Percentiles rank a stretch among this genome's conserved stretches.
phyloP scores from a whole-genome alignment of 1,140 invertebrate species.

The Zophobas morio region DNA sequence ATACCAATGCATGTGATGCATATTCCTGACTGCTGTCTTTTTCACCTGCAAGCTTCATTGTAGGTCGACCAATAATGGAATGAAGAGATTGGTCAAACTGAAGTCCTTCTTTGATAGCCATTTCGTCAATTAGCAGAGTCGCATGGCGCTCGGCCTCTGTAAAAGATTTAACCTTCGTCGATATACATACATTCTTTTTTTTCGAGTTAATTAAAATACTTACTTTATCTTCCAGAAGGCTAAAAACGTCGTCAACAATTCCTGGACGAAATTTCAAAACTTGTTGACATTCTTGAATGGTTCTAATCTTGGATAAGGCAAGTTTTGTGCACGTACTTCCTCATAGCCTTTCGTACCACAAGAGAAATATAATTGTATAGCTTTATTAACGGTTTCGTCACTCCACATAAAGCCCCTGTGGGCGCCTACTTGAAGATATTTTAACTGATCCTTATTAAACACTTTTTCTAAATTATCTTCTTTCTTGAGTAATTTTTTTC shows the following conservation, averaged over 20 bases:
- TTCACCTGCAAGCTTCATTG: conserved; percentile 6
- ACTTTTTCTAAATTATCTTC: background rate
- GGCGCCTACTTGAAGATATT: background rate
- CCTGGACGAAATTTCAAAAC: conserved; percentile 9
- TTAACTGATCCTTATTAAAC: conserved; percentile 7
- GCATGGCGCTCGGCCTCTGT: conserved; percentile 38
- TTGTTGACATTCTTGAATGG: background rate
- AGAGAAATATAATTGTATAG: background rate
- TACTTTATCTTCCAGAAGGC: conserved; percentile 1
- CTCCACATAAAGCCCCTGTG: background rate
- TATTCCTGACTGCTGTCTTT: background rate
- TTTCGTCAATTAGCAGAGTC: conserved; percentile 43
- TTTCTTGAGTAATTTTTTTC: conserved; percentile 2
- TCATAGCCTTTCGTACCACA: conserved; percentile 8
- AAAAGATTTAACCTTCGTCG: conserved; percentile 1
- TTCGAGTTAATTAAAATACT: background rate
- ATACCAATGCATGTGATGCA: conserved; percentile 47
- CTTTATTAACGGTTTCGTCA: conserved; percentile 2
- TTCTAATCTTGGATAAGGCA: conserved; percentile 8
- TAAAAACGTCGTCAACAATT: conserved; percentile 7
- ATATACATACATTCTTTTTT: background rate
- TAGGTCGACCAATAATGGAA: conserved; percentile 6
- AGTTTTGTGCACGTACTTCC: background rate
- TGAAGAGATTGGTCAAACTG: conserved; percentile 20
- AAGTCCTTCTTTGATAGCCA: conserved; percentile 39